A percentile compares a stretch with the other conserved stretches of the same genome.
phyloP scores from a whole-genome alignment of 2,888 invertebrate genomes.

The Mimumesa dahlbomi region DNA sequence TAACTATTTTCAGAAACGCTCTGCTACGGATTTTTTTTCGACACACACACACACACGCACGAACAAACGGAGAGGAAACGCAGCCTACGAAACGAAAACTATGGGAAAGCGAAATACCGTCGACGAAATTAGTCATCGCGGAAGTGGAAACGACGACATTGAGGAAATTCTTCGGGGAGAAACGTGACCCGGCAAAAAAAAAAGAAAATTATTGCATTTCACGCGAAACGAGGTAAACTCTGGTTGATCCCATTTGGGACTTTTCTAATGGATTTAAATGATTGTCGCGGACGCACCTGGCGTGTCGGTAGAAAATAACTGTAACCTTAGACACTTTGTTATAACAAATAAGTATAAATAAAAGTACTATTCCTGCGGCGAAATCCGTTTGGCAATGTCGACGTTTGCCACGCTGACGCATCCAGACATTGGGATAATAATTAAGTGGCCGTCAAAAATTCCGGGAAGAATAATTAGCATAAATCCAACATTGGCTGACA shows the following conservation, averaged over 20 bases:
- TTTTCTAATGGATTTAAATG: neutral
- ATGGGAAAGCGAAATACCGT: neutral
- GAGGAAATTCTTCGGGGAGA: no score
- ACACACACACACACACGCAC: no score
- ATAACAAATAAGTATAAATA: constrained; percentile 40
- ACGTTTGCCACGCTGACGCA: neutral
- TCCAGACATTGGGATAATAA: constrained; percentile 12
- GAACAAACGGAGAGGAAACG: constrained; percentile 8
- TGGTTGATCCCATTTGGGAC: no score
- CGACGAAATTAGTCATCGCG: neutral
- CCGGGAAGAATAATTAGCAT: constrained; percentile 33
- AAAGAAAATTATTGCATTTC: no score
- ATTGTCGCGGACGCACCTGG: constrained; percentile 19
- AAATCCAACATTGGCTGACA: constrained; percentile 29
- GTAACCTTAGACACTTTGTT: constrained; percentile 25
- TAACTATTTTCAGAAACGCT: constrained; percentile 43
- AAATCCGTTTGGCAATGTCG: constrained; percentile 25
- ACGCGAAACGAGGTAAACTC: no score
- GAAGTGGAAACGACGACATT: neutral
- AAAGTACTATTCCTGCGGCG: constrained; percentile 22
- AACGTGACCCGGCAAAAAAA: no score
- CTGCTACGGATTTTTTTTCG: constrained; percentile 11
- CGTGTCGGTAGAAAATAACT: constrained; percentile 37
- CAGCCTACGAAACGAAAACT: no score
- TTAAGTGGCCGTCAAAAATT: constrained; percentile 18